Conservation (phyloP, 2,888 invertebrate species). For the Aspidiotus destructor region DNA sequence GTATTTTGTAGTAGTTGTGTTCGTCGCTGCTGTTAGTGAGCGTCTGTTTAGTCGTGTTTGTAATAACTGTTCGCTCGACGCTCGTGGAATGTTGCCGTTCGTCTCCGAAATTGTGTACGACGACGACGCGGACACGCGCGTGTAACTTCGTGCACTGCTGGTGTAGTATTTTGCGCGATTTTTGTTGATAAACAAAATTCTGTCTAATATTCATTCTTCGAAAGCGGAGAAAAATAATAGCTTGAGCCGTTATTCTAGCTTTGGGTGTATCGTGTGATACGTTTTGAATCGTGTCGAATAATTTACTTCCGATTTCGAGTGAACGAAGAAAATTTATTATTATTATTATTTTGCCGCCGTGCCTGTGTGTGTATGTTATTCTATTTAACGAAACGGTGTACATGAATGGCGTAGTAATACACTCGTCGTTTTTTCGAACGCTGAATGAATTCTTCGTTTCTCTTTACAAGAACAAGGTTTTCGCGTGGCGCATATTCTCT, state of each 20-base stretch:
- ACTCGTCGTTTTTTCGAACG: slow-evolving; percentile 18
- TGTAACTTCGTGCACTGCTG: no score
- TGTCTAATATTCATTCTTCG: no score
- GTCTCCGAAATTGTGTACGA: no score
- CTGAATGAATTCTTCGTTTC: slow-evolving; percentile 18
- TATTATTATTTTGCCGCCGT: neutral
- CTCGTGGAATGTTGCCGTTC: no score
- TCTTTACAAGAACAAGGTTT: slow-evolving; percentile 22
- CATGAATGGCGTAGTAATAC: slow-evolving; percentile 27
- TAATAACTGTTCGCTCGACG: no score
- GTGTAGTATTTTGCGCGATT: no score
- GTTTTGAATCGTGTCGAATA: slow-evolving; percentile 5
- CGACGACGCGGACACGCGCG: no score
- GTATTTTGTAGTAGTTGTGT: no score
- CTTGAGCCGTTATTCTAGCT: neutral
- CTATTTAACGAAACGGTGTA: slow-evolving; percentile 8
- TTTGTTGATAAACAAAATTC: no score
- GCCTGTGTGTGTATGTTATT: slow-evolving; percentile 11
- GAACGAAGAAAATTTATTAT: neutral
- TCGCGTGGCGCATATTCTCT: slow-evolving; percentile 9
- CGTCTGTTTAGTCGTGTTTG: no score
- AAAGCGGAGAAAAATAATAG: no score
- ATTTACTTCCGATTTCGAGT: slow-evolving; percentile 3
- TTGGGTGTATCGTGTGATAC: slow-evolving; percentile 16
- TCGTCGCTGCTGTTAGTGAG: no score